Conservation (phyloP, 2,113 vertebrate genomes). For the Setophaga petechia region DNA sequence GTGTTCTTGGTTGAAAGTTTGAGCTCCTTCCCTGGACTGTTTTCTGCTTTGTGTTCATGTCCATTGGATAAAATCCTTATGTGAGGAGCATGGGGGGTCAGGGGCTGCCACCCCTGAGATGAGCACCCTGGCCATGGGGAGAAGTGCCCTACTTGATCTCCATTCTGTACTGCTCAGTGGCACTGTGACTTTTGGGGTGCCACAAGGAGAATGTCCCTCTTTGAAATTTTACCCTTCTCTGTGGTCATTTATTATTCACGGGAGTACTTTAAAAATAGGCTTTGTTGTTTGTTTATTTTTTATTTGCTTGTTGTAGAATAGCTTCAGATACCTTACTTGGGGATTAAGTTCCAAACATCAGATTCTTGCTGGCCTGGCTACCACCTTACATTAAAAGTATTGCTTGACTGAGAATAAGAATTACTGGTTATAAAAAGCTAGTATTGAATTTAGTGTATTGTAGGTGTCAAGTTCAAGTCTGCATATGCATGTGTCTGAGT, state of each 20-base stretch:
- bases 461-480: background rate
- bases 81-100: rapidly evolving
- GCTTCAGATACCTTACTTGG: background rate
- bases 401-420: background rate
- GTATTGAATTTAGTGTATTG: background rate
- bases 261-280: background rate
- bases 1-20: background rate
- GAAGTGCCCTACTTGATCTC: background rate
- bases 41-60: rapidly evolving
- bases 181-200: background rate
- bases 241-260: background rate
- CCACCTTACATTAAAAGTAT: background rate
- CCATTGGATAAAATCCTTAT: background rate
- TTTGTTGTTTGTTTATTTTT: background rate
- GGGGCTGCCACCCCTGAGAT: background rate
- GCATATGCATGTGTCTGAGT: background rate
- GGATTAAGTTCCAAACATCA: background rate
- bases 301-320: background rate
- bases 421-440: background rate
- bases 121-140: background rate
- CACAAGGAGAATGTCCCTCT: background rate
- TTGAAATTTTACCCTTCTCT: background rate
- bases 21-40: background rate
- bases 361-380: background rate
- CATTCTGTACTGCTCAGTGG: background rate